phyloP scores from a whole-genome alignment of 1,140 invertebrate genomes.

The Aphelenchoides fujianensis region DNA sequence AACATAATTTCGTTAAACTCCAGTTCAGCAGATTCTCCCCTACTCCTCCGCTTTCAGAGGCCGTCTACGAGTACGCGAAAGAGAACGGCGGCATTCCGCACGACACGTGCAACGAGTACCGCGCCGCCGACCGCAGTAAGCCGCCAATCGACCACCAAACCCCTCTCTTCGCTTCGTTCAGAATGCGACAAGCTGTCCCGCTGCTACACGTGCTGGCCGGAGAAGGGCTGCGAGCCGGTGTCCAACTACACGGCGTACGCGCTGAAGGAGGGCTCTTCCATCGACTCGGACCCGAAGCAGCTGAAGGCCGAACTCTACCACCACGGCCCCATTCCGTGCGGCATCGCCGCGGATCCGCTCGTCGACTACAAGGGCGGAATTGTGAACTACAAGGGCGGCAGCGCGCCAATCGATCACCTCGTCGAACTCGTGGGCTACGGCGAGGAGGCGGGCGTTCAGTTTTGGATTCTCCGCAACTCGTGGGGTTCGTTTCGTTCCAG shows the following conservation, averaged over 20 bases:
- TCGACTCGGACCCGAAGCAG: slow-evolving; percentile 62
- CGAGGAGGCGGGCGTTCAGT: slow-evolving; percentile 63
- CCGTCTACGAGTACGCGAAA: slow-evolving; percentile 64
- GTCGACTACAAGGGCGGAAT: slow-evolving; percentile 66
- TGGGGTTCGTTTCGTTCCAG: too few species aligned
- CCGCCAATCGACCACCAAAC: background rate
- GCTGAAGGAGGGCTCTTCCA: slow-evolving; percentile 64
- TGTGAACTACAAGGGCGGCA: slow-evolving; percentile 62
- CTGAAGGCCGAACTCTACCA: slow-evolving; percentile 67
- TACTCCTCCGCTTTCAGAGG: too few species aligned
- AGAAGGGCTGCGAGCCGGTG: slow-evolving; percentile 53
- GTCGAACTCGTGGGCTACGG: slow-evolving; percentile 66
- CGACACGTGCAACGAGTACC: slow-evolving; percentile 66
- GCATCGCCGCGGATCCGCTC: slow-evolving; percentile 64
- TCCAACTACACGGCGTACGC: slow-evolving; percentile 65
- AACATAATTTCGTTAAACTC: too few species aligned
- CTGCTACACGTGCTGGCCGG: slow-evolving; percentile 65
- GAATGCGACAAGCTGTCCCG: slow-evolving; percentile 64
- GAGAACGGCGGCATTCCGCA: slow-evolving; percentile 65
- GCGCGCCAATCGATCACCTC: slow-evolving; percentile 53
- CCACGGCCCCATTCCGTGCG: slow-evolving; percentile 65
- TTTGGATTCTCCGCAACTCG: slow-evolving; percentile 66
- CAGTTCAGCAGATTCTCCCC: too few species aligned
- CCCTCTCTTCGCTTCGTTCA: background rate
- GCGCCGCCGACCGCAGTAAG: slow-evolving; percentile 64